Evolutionary conservation across 2,888 invertebrate species (phyloP).

Genomic region (Rugalucina vietnamica): DNA sequence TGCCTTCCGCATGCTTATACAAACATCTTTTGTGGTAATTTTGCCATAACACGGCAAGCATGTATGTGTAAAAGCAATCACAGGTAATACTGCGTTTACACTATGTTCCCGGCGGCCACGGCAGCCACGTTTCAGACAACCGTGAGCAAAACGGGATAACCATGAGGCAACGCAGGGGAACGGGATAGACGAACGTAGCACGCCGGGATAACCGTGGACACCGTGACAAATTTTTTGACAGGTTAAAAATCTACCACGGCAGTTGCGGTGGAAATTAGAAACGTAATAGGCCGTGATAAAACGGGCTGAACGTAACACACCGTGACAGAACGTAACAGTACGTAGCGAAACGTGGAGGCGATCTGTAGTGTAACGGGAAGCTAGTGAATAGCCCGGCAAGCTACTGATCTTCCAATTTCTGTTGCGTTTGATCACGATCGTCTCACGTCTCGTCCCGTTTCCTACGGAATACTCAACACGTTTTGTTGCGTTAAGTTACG

Average conservation of each 20-base stretch:
- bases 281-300: background rate
- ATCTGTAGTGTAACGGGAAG: background rate
- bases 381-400: background rate
- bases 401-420: background rate
- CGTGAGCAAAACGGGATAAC: background rate
- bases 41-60: too few relatives aligned
- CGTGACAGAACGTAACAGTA: background rate
- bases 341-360: background rate
- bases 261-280: background rate
- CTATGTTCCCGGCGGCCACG: conserved; percentile 21
- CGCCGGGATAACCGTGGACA: conserved; percentile 27
- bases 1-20: too few relatives aligned
- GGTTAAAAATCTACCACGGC: conserved; percentile 36
- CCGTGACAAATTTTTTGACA: conserved; percentile 31
- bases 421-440: too few relatives aligned
- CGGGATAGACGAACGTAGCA: background rate
- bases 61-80: too few relatives aligned
- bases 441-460: too few relatives aligned
- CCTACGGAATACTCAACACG: too few relatives aligned
- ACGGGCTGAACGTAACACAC: background rate
- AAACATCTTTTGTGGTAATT: too few relatives aligned
- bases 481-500: too few relatives aligned
- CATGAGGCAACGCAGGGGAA: conserved; percentile 30
- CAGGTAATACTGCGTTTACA: too few relatives aligned
- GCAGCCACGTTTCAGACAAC: conserved; percentile 17